Conservation (phyloP, 64 coral and sea anemone species). For the Dendrophyllia cribrosa region DNA sequence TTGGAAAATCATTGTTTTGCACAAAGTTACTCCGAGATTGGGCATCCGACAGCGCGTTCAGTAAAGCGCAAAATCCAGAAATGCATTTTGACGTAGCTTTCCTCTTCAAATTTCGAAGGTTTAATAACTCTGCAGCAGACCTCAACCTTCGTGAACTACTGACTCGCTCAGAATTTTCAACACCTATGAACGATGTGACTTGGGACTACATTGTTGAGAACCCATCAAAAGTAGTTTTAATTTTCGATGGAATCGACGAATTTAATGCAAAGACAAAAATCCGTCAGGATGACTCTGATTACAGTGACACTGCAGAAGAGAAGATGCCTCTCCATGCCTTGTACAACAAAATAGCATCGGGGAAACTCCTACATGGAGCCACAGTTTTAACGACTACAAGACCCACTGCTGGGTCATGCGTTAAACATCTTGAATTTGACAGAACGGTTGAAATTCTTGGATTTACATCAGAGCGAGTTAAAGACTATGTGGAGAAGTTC, state of each 20-base stretch:
- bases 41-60: not conserved
- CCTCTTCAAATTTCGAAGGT: slow-evolving; percentile 30
- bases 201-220: slow-evolving; percentile 46
- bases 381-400: slow-evolving; percentile 53
- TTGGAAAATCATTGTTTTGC: slow-evolving; percentile 54
- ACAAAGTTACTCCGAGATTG: slow-evolving; percentile 49
- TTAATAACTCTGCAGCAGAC: not conserved
- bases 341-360: not conserved
- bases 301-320: not conserved
- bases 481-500: slow-evolving; percentile 66
- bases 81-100: slow-evolving; percentile 42
- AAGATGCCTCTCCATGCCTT: slow-evolving; percentile 17
- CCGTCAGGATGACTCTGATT: not conserved
- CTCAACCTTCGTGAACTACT: slow-evolving; percentile 50
- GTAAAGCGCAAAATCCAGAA: not conserved
- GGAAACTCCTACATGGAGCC: slow-evolving; percentile 43
- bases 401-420: slow-evolving; percentile 41
- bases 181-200: slow-evolving; percentile 21
- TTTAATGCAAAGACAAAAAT: not conserved
- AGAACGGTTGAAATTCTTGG: slow-evolving; percentile 72
- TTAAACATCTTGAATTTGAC: slow-evolving; percentile 17
- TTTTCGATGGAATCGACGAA: slow-evolving; percentile 78
- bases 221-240: slow-evolving; percentile 37
- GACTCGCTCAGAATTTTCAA: not conserved
- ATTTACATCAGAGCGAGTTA: slow-evolving; percentile 60